Conservation (phyloP, 2,888 invertebrate species). For the Lordiphosa fenestrarum region DNA sequence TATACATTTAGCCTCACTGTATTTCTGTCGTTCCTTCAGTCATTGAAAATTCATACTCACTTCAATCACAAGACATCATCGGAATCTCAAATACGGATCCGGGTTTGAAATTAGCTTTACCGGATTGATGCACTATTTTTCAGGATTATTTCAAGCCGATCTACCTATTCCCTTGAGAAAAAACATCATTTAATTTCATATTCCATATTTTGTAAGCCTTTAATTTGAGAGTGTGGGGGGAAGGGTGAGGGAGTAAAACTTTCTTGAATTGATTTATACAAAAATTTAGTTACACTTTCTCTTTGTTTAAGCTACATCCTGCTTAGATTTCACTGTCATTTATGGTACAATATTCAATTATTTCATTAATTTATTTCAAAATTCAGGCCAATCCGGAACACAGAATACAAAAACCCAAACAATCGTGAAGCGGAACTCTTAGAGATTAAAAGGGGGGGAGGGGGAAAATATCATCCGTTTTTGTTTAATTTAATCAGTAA, state of each 20-base stretch:
- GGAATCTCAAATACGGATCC: no score
- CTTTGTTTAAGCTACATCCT: slow-evolving; percentile 11
- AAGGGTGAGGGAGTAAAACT: slow-evolving; percentile 32
- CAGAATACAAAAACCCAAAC: slow-evolving; percentile 39
- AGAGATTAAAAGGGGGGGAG: slow-evolving; percentile 29
- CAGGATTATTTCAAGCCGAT: no score
- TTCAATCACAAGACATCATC: no score
- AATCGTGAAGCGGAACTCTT: slow-evolving; percentile 46
- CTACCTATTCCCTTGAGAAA: no score
- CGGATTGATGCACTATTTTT: no score
- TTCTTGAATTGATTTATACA: slow-evolving; percentile 50
- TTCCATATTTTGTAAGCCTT: slow-evolving; percentile 63
- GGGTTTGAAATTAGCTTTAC: no score
- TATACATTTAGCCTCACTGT: no score
- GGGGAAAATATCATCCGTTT: slow-evolving; percentile 22
- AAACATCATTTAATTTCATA: slow-evolving; percentile 20
- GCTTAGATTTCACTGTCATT: neutral
- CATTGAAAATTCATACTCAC: no score
- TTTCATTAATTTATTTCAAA: slow-evolving; percentile 29
- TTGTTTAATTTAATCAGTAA: slow-evolving; percentile 33
- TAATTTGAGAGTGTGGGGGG: slow-evolving; percentile 39
- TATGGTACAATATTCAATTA: slow-evolving; percentile 3
- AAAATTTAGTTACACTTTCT: slow-evolving; percentile 58
- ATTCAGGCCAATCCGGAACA: slow-evolving; percentile 16
- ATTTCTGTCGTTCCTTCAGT: no score